Base-by-base conservation (phyloP, 1,140 invertebrate species). In the Drosophila persimilis region DNA sequence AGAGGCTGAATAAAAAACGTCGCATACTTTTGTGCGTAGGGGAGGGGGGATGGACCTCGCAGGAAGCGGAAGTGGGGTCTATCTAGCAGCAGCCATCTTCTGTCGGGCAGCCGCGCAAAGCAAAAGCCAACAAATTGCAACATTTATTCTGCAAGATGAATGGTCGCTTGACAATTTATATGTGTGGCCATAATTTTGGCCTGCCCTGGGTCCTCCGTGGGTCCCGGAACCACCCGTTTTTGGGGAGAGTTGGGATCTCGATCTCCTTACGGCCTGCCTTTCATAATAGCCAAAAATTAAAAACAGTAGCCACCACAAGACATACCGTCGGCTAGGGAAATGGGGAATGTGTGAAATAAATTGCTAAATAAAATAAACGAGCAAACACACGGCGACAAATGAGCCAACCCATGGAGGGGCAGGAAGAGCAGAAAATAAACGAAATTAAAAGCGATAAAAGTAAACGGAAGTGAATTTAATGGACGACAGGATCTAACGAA, bases 281-380 rank as follows among this genome's bases (percentile, higher is more conserved):
- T 89, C 76, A 89, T 89, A 89, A 89, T 89, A 62, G 84, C 77
- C 84, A 76, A 89, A 88, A 88, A 89, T 88, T 88, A 88, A 88
- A 89, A 89, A 88, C 84, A 89, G 77, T 77, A 80, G 76, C 59
- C 73, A 63, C 73, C 78, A 58, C 61, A 69, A 78, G 74, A 86
- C 76, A 77, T 73, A 77, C 50, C 54, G 55, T 58, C 70, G 70
- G 44, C 75, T 52, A 61, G 64, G 75, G 75, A 77, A 78, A 77
- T 78, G 69, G 43, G 57, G 63, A 74, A 81, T 84, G 80, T 85
- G 81, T 85, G 78, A 88, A 79, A 88, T 88, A 88, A 88, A 88
- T 88, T 88, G 79, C 83, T 79, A 88, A 88, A 88, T 83, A 88
- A 88, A 88, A 88, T 78, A 83, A 88, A 89, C 84, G 84, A 88